Evolutionary conservation across 2,888 invertebrate genomes (phyloP).

Genomic region (Podabrus alpinus): DNA sequence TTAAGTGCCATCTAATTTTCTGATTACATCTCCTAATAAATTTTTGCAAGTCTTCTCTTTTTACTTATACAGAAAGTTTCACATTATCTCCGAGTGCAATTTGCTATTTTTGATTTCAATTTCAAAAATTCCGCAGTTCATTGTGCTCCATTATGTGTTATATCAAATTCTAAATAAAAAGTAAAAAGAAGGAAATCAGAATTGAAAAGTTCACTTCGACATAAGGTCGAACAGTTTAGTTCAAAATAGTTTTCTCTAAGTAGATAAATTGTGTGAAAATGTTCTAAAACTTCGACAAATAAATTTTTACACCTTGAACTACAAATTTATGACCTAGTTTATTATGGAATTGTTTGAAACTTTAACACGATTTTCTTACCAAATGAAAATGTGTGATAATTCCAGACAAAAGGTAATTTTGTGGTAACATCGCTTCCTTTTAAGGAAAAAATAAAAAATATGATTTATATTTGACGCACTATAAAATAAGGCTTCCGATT

Average conservation of each 20-base stretch:
- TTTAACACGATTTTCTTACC: neutral
- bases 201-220: neutral
- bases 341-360: neutral
- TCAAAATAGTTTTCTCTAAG: neutral
- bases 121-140: no score
- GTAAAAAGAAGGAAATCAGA: neutral
- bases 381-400: neutral
- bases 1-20: slow-evolving; percentile 29
- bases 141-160: no score
- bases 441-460: neutral
- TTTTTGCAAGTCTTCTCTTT: slow-evolving; percentile 15
- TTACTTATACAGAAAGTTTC: slow-evolving; percentile 12
- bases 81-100: slow-evolving; percentile 15
- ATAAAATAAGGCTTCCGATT: neutral
- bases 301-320: neutral
- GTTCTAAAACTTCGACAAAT: neutral
- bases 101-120: slow-evolving; percentile 6
- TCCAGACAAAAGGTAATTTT: neutral
- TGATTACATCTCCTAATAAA: slow-evolving; percentile 26
- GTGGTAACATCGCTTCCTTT: neutral
- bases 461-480: neutral
- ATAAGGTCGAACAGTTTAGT: neutral
- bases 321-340: neutral
- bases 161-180: neutral
- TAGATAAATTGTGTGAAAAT: neutral